Base-by-base conservation (phyloP, 2,113 vertebrate genomes). In the Ceuthmochares aereus region DNA sequence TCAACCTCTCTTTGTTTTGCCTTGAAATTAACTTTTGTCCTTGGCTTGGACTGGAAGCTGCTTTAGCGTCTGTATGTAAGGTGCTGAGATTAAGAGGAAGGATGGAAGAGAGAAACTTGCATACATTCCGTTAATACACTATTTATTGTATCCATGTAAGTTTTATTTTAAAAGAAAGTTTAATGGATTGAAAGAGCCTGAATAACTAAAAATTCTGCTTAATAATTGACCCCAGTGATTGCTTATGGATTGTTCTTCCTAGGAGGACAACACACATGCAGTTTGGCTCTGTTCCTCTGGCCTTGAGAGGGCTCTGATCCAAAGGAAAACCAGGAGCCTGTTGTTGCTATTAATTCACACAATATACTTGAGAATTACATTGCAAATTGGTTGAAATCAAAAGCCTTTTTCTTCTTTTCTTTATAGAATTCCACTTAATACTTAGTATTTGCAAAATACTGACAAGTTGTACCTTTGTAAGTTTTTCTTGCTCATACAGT, bases 101-200 rank as follows among this genome's bases (percentile, higher is more conserved):
- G 27, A 54, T 66, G 59, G 59, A 81, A 91, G 83, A 92, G 67
- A 84, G 40, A 82, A 93, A 66, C 52, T 73, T 23, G 3, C 15
- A 16, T 70, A 84, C 96, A 94, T 97, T 97, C 95, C 96, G 14
- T 69, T 87, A 97, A 97, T 97, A 97, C 98, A 98, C 45, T 96
- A 87, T 90, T 94, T 94, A 96, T 91, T 85, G 8, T 95, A 74
- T 89, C 56, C 29, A 12, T 45, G 29, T 88, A 81, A 60, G 42
- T 87, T 90, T 73, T 93, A 25, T 86, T 93, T 80, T 34, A 80
- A 94, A 67, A 30, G 32, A 34, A 82, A 84, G 76, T 14, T 34
- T 81, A 29, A 37, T 54, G 67, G 89, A 90, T 73, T 64, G 12
- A 54, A 90, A 45, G 45, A 94, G 37, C 51, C 34, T 78, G 54